Conservation (phyloP, 2,113 vertebrate genomes). For the Eurystomus gularis region DNA sequence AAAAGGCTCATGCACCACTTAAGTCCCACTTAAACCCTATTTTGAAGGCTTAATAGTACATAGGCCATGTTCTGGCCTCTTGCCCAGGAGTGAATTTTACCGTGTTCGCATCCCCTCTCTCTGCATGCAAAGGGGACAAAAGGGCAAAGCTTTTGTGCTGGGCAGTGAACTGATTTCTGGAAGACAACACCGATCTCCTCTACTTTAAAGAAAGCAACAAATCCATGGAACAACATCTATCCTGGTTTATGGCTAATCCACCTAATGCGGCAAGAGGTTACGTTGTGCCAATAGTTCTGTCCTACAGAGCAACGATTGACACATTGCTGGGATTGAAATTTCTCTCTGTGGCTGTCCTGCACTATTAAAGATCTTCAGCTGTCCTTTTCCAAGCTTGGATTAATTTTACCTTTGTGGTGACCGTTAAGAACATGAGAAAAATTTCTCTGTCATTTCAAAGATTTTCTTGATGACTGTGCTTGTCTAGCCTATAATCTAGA, state of each 20-base stretch:
- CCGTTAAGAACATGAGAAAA: not conserved
- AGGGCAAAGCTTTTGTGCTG: conserved; percentile 11
- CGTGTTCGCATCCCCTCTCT: not conserved
- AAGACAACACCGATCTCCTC: not conserved
- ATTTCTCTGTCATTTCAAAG: not conserved
- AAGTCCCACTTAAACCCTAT: conserved; percentile 63
- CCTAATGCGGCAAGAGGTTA: not conserved
- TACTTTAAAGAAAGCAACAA: not conserved
- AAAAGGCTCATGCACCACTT: conserved; percentile 51
- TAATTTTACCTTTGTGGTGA: not conserved
- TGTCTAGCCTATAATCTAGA: not conserved
- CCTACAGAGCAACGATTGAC: not conserved
- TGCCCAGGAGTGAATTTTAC: conserved; percentile 47
- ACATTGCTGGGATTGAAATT: not conserved
- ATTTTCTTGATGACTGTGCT: not conserved
- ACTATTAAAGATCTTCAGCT: not conserved
- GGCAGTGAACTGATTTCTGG: conserved; percentile 7
- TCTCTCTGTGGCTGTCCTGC: not conserved
- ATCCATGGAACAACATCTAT: not conserved
- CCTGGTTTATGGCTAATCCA: not conserved
- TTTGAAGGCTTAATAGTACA: conserved; percentile 57
- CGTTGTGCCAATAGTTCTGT: not conserved
- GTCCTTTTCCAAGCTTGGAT: not conserved
- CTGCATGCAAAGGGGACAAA: not conserved
- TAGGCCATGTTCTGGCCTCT: conserved; percentile 48